Percentiles rank a stretch among this genome's conserved stretches.
phyloP scores from a whole-genome alignment of 2,888 invertebrate genomes.

The Ichneumon xanthorius region DNA sequence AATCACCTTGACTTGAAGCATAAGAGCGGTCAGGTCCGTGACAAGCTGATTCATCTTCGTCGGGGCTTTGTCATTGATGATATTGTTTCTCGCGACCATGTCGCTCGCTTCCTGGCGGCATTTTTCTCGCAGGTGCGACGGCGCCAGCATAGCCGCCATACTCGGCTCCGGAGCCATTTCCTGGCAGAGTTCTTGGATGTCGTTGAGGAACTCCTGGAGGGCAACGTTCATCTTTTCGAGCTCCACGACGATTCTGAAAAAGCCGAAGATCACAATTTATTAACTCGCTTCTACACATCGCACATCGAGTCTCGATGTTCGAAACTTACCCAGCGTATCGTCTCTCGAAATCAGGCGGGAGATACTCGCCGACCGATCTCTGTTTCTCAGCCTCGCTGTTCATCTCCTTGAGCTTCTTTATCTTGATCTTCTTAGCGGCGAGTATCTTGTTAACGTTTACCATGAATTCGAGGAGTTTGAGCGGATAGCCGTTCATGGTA shows the following conservation, averaged over 20 bases:
- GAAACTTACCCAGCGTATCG: conserved; percentile 91
- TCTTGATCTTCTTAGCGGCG: conserved; percentile 92
- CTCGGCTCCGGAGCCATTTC: conserved; percentile 96
- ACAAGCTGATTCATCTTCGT: conserved; percentile 91
- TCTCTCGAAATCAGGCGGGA: conserved; percentile 95
- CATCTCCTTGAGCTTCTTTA: conserved; percentile 92
- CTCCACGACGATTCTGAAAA: conserved; percentile 89
- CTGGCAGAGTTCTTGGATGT: conserved; percentile 93
- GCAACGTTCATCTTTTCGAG: conserved; percentile 96
- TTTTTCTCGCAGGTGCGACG: conserved; percentile 94
- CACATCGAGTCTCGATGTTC: not conserved
- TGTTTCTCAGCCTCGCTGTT: conserved; percentile 96
- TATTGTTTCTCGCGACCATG: conserved; percentile 91
- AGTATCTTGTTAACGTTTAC: conserved; percentile 95
- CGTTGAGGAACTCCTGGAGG: conserved; percentile 93
- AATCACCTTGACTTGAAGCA: conserved; percentile 93
- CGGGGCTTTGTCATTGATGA: conserved; percentile 87
- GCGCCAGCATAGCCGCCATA: conserved; percentile 94
- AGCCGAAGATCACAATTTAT: not conserved
- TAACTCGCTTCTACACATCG: not conserved
- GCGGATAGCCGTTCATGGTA: conserved; percentile 92
- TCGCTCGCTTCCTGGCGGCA: conserved; percentile 94
- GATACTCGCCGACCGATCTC: conserved; percentile 91
- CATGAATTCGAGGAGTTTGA: conserved; percentile 93
- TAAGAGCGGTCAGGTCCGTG: conserved; percentile 94